A percentile compares a stretch with the other conserved stretches of the same genome.
Evolutionary conservation across 2,888 invertebrate genomes (phyloP).

Genomic region (Tineola bisselliella): DNA sequence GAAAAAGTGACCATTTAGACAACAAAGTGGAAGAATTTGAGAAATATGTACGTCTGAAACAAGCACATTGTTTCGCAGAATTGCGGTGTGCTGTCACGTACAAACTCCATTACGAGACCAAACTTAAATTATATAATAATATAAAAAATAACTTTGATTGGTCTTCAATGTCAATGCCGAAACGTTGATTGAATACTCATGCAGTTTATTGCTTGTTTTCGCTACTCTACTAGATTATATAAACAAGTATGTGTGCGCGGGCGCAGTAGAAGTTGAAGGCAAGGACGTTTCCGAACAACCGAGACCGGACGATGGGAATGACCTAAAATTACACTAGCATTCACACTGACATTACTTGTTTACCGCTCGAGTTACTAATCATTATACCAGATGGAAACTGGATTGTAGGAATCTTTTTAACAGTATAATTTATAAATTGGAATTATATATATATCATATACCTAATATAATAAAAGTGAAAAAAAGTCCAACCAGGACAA

Average conservation of each 20-base stretch:
- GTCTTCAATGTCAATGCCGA: conserved; percentile 26
- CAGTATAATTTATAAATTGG: conserved; percentile 1
- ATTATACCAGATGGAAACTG: conserved; percentile 6
- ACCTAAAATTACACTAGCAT: conserved; percentile 41
- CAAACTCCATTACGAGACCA: background rate
- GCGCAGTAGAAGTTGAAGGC: conserved; percentile 16
- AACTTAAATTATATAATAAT: background rate
- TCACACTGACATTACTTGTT: conserved; percentile 12
- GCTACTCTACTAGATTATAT: background rate
- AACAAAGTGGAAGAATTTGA: background rate
- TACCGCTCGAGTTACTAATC: conserved; percentile 2
- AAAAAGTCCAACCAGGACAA: no score
- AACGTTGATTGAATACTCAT: conserved; percentile 23
- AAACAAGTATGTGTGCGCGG: background rate
- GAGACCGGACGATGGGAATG: conserved; percentile 41
- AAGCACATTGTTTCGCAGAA: background rate
- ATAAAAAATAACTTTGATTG: background rate
- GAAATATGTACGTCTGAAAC: background rate
- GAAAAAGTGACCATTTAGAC: background rate
- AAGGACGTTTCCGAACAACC: conserved; percentile 32
- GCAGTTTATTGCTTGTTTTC: conserved; percentile 25
- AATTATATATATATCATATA: background rate
- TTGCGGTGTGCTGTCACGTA: background rate
- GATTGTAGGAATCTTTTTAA: conserved; percentile 7
- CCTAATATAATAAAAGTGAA: no score